Base-by-base conservation (phyloP, 2,797 vertebrate species). In the Nasua narica region DNA sequence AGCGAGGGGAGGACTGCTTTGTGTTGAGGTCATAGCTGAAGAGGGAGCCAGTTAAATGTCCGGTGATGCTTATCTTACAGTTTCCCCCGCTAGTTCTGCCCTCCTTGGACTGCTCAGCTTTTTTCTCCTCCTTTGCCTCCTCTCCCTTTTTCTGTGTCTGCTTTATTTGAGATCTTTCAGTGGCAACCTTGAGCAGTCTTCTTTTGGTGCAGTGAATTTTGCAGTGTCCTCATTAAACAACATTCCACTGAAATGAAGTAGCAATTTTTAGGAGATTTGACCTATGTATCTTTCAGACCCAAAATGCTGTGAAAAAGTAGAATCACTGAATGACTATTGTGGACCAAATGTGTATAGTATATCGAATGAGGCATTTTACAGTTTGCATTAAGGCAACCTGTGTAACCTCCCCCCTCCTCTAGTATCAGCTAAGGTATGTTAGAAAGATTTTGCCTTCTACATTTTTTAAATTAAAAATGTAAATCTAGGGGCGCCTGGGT, bases 151-250 rank as follows among this genome's bases (percentile, higher is more conserved):
- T 72, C 18, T 58, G 89, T 46, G 35, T 69, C n/a, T 86, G 58
- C 21, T 67, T 50, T 54, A 43, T 79, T 78, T 54, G 65, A 62
- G 13, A 35, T 40, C 16, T 56, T 92, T 46, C 23, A 16, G 3
- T 90, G 60, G 60, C 29, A 93, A 40, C 13, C 13, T 52, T 65
- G 52, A 79, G 48, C 15, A 76, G 43, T 11, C 12, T 92, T 78
- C 48, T 92, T 91, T 83, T n/a, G 35, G 76, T 62, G 40, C 87
- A 87, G 81, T 84, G 85, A 79, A 58, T 87, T 90, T 76, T 62
- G 21, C 56, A 46, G 43, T 89, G 70, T 62, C 37, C 16, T 87
- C 40, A 21, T 82, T 70, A 60, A 91, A 37, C 15, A 70, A 12
- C 1, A 85, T 81, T 48, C 35, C 25, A 25, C 1, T 91, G 74